Evolutionary conservation across 2,113 vertebrate genomes (phyloP).

Genomic region (Mesoclemmys tuberculata): DNA sequence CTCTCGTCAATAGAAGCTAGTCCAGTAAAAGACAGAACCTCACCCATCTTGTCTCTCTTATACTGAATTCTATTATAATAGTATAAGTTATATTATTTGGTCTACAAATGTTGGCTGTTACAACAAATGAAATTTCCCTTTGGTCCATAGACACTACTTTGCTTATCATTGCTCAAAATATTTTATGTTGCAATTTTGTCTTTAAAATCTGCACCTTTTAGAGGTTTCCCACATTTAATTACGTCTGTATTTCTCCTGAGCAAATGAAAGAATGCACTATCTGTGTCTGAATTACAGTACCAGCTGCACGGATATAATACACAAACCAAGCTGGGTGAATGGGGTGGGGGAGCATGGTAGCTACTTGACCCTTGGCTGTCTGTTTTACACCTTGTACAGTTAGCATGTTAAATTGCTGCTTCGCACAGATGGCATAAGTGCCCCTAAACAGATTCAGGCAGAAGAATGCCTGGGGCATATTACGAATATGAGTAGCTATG

Average conservation of each 20-base stretch:
- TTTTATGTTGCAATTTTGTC: conserved; percentile 34
- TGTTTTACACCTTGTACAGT: conserved; percentile 7
- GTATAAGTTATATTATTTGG: conserved; percentile 33
- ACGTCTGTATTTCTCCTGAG: conserved; percentile 29
- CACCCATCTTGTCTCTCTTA: neutral
- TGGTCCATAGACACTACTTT: neutral
- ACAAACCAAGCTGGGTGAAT: neutral
- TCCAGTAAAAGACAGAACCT: neutral
- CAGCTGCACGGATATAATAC: neutral
- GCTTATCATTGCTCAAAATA: neutral
- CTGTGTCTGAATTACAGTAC: conserved; percentile 9
- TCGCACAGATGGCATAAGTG: neutral
- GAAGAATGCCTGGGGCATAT: neutral
- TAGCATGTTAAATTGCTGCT: neutral
- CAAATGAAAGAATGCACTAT: neutral
- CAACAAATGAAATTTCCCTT: conserved; percentile 1
- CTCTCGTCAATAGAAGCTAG: neutral
- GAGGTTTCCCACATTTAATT: conserved; percentile 29
- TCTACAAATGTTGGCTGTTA: neutral
- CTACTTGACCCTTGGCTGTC: neutral
- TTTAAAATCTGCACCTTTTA: conserved; percentile 32
- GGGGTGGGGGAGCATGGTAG: neutral
- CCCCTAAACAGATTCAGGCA: neutral
- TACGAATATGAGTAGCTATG: neutral
- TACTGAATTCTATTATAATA: neutral